Evolutionary conservation across 2,113 vertebrate genomes (phyloP).

Genomic region (Pachypanchax playfairii): DNA sequence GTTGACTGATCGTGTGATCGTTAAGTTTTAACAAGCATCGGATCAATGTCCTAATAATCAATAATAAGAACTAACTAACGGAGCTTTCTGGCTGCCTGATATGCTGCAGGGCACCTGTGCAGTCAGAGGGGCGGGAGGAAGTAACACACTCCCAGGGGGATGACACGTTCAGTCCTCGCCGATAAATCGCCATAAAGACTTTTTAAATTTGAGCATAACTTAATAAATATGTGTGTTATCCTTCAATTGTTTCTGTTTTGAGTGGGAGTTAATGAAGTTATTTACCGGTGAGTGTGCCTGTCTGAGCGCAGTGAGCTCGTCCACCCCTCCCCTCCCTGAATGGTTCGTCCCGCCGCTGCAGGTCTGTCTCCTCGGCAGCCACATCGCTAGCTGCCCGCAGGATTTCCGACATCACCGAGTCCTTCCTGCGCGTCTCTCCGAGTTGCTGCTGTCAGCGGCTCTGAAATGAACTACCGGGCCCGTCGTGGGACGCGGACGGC

Average conservation of each 20-base stretch:
- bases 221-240: rapidly evolving
- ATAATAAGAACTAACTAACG: too few species aligned
- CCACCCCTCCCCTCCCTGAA: constrained; percentile 35
- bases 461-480: constrained; percentile 35
- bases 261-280: neutral
- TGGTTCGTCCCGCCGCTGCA: constrained; percentile 73
- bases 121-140: constrained; percentile 54
- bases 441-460: neutral
- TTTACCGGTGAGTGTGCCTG: neutral
- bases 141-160: constrained; percentile 19
- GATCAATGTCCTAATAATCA: too few species aligned
- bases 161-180: too few species aligned
- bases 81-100: too few species aligned
- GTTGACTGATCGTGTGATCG: too few species aligned
- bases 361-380: constrained; percentile 63
- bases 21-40: too few species aligned
- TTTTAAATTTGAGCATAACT: too few species aligned
- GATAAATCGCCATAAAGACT: too few species aligned
- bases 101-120: constrained; percentile 59
- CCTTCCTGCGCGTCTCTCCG: neutral
- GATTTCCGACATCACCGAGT: constrained; percentile 10
- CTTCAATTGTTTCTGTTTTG: rapidly evolving
- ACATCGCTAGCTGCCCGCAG: constrained; percentile 54
- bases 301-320: neutral
- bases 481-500: neutral